Percentiles rank a stretch among this genome's conserved stretches.
Conservation (phyloP, 1,140 invertebrate genomes). For the Brachystomella parvula region DNA sequence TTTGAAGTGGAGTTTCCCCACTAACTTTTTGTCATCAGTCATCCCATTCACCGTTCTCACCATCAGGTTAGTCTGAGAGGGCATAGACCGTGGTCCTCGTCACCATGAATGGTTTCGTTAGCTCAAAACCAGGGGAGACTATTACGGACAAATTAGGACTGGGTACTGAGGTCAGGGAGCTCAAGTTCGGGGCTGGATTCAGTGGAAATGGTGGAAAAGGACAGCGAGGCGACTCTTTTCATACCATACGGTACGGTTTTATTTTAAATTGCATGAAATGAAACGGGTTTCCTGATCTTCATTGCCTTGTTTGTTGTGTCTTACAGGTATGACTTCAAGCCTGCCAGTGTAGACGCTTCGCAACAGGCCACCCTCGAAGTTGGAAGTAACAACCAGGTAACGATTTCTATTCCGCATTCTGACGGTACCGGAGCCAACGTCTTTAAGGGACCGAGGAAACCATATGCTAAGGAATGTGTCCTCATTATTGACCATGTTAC, state of each 20-base stretch:
- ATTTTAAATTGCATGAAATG: constrained; percentile 4
- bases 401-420: constrained; percentile 86
- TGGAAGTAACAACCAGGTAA: constrained; percentile 72
- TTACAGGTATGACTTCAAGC: constrained; percentile 89
- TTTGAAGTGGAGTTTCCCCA: no score
- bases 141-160: constrained; percentile 68
- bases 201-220: constrained; percentile 46
- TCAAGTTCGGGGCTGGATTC: constrained; percentile 75
- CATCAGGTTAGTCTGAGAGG: no score
- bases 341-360: constrained; percentile 84
- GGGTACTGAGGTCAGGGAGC: constrained; percentile 64
- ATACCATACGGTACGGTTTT: constrained; percentile 71
- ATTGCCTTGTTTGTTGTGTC: constrained; percentile 28
- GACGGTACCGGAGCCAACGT: constrained; percentile 83
- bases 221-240: constrained; percentile 52
- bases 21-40: no score
- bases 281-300: constrained; percentile 2
- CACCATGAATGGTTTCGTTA: constrained; percentile 26
- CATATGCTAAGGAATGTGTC: constrained; percentile 87
- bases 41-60: no score
- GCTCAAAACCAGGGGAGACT: constrained; percentile 28
- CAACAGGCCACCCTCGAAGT: constrained; percentile 84
- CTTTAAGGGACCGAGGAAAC: constrained; percentile 84
- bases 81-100: no score
- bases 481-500: constrained; percentile 84